Evolutionary conservation across 2,113 vertebrate genomes (phyloP).

Genomic region (Proteles cristata): DNA sequence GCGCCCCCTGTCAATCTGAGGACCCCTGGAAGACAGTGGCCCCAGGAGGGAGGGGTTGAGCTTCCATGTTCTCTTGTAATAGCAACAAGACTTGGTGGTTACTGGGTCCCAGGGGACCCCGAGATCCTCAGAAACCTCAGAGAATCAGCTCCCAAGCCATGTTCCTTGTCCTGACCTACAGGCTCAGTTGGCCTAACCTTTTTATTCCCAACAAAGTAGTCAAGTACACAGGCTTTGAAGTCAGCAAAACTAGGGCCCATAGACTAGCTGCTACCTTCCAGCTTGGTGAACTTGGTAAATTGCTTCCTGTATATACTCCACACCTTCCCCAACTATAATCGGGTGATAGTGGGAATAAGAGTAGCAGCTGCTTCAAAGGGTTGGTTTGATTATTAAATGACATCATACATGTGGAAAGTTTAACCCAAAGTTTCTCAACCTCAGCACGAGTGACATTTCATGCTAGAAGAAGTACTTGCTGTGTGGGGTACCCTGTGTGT

Average conservation of each 20-base stretch:
- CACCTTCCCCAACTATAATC: not conserved
- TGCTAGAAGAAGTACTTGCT: not conserved
- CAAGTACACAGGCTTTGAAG: not conserved
- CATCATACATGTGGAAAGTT: not conserved
- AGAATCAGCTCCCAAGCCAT: not conserved
- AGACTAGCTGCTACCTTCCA: not conserved
- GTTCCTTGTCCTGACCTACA: not conserved
- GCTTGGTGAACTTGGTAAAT: not conserved
- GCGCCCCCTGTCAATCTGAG: not conserved
- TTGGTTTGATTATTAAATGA: not conserved
- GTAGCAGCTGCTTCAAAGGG: not conserved
- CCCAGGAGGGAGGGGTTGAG: not conserved
- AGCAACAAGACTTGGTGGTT: not conserved
- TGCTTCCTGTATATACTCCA: not conserved
- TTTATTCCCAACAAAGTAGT: not conserved
- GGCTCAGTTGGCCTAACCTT: not conserved
- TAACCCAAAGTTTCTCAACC: conserved; percentile 11
- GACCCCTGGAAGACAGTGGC: not conserved
- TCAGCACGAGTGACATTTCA: not conserved
- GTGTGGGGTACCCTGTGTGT: not conserved
- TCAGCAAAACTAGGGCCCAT: not conserved
- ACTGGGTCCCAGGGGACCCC: not conserved
- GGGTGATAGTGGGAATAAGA: not conserved
- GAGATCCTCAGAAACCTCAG: not conserved
- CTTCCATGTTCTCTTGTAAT: not conserved